phyloP scores from a whole-genome alignment of 1,140 invertebrate species.

The Lysiphlebus fabarum region DNA sequence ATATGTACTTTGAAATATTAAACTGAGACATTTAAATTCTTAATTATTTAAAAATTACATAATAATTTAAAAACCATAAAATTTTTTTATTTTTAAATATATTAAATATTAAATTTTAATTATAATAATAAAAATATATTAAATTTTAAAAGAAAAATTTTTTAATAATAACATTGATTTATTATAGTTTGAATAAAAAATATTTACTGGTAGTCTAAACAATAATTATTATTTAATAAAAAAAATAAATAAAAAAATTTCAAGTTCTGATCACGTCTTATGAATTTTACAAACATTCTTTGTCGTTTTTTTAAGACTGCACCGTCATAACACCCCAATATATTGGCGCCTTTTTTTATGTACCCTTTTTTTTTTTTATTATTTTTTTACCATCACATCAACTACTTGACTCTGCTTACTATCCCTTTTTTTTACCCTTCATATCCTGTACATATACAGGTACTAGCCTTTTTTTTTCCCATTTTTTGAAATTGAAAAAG shows the following conservation, averaged over 20 bases:
- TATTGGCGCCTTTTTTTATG: slow-evolving; percentile 21
- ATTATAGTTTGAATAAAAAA: too few species aligned
- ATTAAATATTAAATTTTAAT: too few species aligned
- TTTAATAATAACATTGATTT: too few species aligned
- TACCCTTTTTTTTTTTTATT: slow-evolving; percentile 3
- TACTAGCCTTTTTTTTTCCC: neutral
- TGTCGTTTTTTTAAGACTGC: neutral
- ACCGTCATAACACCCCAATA: slow-evolving; percentile 16
- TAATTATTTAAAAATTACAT: too few species aligned
- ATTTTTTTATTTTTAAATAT: too few species aligned
- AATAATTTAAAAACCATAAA: too few species aligned
- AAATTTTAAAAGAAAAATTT: too few species aligned
- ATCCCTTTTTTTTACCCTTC: neutral
- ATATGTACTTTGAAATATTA: too few species aligned
- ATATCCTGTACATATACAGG: neutral
- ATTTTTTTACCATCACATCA: slow-evolving; percentile 5
- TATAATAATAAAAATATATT: too few species aligned
- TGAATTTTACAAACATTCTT: slow-evolving; percentile 4
- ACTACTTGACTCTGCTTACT: neutral
- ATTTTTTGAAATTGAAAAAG: too few species aligned
- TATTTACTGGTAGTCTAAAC: too few species aligned
- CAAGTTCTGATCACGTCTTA: slow-evolving; percentile 14
- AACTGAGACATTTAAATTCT: too few species aligned
- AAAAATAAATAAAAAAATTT: neutral
- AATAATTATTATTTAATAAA: neutral